Evolutionary conservation across 2,888 invertebrate species (phyloP).

Genomic region (Odontocerum albicorne): DNA sequence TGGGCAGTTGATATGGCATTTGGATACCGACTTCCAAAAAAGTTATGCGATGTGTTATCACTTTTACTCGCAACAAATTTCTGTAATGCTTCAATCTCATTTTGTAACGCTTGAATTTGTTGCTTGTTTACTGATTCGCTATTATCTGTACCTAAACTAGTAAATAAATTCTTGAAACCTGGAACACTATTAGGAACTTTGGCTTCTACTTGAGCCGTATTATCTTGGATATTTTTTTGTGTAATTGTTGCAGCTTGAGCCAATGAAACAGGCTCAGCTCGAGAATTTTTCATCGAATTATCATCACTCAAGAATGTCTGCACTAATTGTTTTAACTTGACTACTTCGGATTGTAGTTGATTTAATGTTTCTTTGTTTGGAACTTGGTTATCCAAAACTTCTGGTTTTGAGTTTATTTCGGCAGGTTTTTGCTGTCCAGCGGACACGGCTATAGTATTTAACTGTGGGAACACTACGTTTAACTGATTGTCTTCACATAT

Average conservation of each 20-base stretch:
- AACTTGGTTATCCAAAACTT: no score
- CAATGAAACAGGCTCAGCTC: background rate
- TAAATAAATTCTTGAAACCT: background rate
- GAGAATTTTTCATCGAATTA: slow-evolving; percentile 6
- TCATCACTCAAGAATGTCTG: slow-evolving; percentile 3
- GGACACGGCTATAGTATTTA: slow-evolving; percentile 4
- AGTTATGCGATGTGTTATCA: slow-evolving; percentile 5
- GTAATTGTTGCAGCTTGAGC: background rate
- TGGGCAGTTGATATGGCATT: slow-evolving; percentile 3
- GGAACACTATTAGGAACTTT: background rate
- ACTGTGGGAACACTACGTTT: slow-evolving; percentile 30
- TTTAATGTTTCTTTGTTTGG: background rate
- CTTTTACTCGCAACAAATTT: slow-evolving; percentile 15
- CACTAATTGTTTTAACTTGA: slow-evolving; percentile 13
- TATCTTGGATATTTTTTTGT: background rate
- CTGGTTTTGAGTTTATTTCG: background rate
- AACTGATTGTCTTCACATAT: slow-evolving; percentile 15
- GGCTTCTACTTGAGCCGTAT: background rate
- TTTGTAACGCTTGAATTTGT: slow-evolving; percentile 11
- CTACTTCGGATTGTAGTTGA: slow-evolving; percentile 22
- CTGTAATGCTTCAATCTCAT: slow-evolving; percentile 27
- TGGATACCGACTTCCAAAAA: background rate
- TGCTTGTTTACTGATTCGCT: background rate
- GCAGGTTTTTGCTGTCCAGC: background rate
- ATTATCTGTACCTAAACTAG: background rate